These are phyloP conservation scores for Onchidella celtica DNA, from an alignment of 2,888 invertebrate species.

Conservation along the genomic window DNA sequence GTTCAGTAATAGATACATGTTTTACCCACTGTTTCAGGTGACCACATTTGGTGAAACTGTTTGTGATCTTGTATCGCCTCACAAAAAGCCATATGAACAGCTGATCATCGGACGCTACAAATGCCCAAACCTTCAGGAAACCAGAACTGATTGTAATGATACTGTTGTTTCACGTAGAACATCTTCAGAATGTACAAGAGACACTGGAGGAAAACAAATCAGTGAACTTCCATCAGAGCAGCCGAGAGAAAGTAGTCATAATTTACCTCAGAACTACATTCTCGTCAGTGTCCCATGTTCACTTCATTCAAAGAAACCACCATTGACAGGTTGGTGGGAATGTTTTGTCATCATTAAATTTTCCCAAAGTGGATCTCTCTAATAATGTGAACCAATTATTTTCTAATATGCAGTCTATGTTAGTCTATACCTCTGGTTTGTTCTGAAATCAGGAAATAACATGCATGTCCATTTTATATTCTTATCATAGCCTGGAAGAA, in stretches of 20 bases:
- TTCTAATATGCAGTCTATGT: too few species aligned
- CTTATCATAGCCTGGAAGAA: too few species aligned
- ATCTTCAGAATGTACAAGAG: not conserved
- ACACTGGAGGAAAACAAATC: too few species aligned
- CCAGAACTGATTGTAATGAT: not conserved
- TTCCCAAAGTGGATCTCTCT: too few species aligned
- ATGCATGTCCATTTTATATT: too few species aligned
- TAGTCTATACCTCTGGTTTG: too few species aligned
- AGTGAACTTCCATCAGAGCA: not conserved
- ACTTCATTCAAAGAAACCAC: conserved; percentile 97
- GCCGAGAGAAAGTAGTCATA: too few species aligned
- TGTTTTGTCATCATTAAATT: not conserved
- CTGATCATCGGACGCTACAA: conserved; percentile 84
- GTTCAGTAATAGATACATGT: too few species aligned
- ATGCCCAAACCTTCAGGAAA: not conserved
- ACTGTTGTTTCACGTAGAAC: not conserved
- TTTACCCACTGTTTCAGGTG: too few species aligned
- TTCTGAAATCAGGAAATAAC: too few species aligned
- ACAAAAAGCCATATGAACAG: conserved; percentile 94
- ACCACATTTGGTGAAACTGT: conserved; percentile 86
- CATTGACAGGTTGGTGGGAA: conserved; percentile 85
- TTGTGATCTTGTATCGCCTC: conserved; percentile 84
- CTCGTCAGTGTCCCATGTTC: conserved; percentile 93
- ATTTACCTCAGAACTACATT: conserved; percentile 82
- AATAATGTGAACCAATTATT: too few species aligned